Percentiles rank a stretch among this genome's conserved stretches.
phyloP scores from a whole-genome alignment of 2,113 vertebrate genomes.

The Eira barbara region DNA sequence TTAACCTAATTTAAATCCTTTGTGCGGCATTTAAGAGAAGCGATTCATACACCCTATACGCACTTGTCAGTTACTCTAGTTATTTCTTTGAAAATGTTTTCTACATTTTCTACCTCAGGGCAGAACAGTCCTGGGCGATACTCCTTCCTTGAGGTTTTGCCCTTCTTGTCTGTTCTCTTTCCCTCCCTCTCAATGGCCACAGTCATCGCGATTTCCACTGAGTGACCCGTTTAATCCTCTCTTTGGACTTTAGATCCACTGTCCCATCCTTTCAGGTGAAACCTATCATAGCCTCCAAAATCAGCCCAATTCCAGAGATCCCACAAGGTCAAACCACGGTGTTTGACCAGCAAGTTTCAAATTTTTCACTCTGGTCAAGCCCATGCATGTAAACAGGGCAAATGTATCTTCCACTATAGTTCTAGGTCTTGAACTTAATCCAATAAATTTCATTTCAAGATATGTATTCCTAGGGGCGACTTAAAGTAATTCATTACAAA shows the following conservation, averaged over 20 bases:
- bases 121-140: background rate
- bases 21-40: background rate
- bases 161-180: background rate
- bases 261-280: background rate
- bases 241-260: background rate
- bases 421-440: background rate
- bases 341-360: background rate
- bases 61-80: background rate
- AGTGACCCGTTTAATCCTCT: background rate
- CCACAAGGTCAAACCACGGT: background rate
- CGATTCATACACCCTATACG: background rate
- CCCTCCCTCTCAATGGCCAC: background rate
- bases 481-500: slow-evolving; percentile 21
- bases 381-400: background rate
- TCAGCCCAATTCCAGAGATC: background rate
- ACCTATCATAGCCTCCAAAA: background rate
- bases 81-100: slow-evolving; percentile 21
- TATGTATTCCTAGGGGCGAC: background rate
- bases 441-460: background rate
- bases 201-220: background rate
- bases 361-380: background rate
- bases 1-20: background rate
- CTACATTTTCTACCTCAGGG: background rate
- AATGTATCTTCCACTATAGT: background rate
- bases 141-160: background rate